phyloP scores from a whole-genome alignment of 2,113 vertebrate species.

The Etia nguti region DNA sequence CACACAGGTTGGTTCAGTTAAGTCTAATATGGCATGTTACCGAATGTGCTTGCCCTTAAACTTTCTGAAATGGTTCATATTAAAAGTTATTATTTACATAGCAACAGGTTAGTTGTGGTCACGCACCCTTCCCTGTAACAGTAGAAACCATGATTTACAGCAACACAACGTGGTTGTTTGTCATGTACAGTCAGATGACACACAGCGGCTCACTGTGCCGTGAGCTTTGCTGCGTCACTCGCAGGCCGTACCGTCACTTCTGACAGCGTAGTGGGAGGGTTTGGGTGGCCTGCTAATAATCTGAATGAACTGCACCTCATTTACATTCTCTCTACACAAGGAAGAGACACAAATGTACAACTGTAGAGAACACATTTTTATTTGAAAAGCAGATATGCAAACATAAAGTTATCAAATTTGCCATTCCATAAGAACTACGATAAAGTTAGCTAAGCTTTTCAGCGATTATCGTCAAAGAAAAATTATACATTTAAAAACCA shows the following conservation, averaged over 20 bases:
- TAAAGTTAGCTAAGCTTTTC: background rate
- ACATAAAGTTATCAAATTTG: background rate
- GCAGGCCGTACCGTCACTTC: background rate
- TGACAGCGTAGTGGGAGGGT: conserved; percentile 43
- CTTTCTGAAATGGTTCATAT: background rate
- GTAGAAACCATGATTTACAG: conserved; percentile 31
- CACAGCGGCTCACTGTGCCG: background rate
- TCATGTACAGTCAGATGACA: conserved; percentile 33
- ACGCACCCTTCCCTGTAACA: background rate
- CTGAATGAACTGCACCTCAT: conserved; percentile 54
- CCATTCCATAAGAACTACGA: background rate
- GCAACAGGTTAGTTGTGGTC: background rate
- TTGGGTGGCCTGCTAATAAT: conserved; percentile 34
- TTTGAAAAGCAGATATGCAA: background rate
- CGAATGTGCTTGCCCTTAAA: background rate
- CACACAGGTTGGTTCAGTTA: background rate
- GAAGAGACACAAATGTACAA: background rate
- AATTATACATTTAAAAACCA: background rate
- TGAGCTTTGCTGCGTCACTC: conserved; percentile 30
- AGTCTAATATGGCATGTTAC: background rate
- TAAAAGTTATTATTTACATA: background rate
- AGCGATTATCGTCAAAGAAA: background rate
- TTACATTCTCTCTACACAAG: background rate
- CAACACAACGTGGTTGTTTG: conserved; percentile 43
- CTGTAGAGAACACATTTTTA: background rate